Evolutionary conservation across 1,140 invertebrate genomes (phyloP), one percentile per base, ranked within the genome.

Genomic region (Drosophila subobscura): DNA sequence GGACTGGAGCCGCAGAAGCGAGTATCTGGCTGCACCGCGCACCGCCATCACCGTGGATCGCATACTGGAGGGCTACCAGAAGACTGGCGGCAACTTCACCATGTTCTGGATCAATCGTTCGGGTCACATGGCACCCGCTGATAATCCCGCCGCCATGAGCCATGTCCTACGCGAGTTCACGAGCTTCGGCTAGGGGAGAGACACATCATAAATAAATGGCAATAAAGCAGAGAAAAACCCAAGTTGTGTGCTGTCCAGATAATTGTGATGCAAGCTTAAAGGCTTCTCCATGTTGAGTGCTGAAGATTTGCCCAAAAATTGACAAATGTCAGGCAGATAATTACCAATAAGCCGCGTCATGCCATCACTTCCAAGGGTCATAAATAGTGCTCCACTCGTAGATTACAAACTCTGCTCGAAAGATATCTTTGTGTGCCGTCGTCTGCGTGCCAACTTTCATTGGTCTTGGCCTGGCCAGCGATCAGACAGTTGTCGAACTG

Each of bases 71-170:
- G 95, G 95, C 8, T 96, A 95, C 72, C 92, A 93, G 41, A 95
- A 96, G 79, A 83, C 90, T 2, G 93, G 93, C 56, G 93, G 93
- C n/a, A 95, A 95, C 64, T 95, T 97, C 45, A 91, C 92, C 25
- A 94, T 97, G 89, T 96, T 95, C 84, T 96, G 95, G 95, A 94
- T 97, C 54, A 90, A 94, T n/a, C 92, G 93, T 49, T 93, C 93
- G 51, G 94, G 94, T n/a, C 94, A 94, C 77, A 94, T 94, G 94
- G 93, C 94, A 0, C 91, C 91, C 3, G 91, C 81, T 4, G 90
- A 91, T 45, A 91, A 91, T 63, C 89, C 90, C 5, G 73, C 74
- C 20, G 90, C 72, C 4, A 81, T 91, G 72, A 63, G 79, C 46
- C 76, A 85, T 29, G 79, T 91, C 5, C 57, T 91, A 25, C 77